phyloP scores from a whole-genome alignment of 2,797 vertebrate genomes.

The Hydrophis major region DNA sequence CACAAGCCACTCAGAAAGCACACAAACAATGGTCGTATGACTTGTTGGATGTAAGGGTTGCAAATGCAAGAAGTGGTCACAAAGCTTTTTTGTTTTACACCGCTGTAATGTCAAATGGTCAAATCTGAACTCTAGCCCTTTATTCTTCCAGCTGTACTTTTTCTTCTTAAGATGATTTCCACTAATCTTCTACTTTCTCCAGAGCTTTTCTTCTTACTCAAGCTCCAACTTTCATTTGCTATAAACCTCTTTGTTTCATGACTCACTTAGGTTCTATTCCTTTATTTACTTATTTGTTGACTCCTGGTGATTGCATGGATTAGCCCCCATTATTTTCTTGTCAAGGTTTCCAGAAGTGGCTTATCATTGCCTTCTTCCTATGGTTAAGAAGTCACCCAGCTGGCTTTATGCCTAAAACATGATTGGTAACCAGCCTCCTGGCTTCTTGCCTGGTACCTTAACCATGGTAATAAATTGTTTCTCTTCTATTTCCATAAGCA shows the following conservation, averaged over 20 bases:
- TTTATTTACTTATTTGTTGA: neutral
- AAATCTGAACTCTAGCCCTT: neutral
- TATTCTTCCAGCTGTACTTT: no score
- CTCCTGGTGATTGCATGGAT: neutral
- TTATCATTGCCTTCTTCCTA: neutral
- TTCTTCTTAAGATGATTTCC: neutral
- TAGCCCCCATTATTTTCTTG: neutral
- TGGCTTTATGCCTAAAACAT: neutral
- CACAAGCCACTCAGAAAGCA: neutral
- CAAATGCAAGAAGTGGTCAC: neutral
- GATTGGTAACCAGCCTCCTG: neutral
- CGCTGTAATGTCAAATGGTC: neutral
- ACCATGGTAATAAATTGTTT: neutral
- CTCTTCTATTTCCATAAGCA: neutral
- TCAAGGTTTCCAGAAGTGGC: neutral
- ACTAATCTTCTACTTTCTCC: neutral
- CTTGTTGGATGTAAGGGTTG: neutral
- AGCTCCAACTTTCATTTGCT: neutral
- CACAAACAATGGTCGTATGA: neutral
- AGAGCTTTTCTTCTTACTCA: neutral
- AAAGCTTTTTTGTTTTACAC: neutral
- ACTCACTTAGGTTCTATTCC: neutral
- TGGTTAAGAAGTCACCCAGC: neutral
- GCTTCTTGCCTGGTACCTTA: neutral
- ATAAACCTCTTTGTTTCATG: neutral